Percentiles rank a stretch among this genome's conserved stretches.
These are phyloP conservation scores for Osmoderma eremita DNA, from an alignment of 2,888 invertebrate species.

Conservation along the genomic window DNA sequence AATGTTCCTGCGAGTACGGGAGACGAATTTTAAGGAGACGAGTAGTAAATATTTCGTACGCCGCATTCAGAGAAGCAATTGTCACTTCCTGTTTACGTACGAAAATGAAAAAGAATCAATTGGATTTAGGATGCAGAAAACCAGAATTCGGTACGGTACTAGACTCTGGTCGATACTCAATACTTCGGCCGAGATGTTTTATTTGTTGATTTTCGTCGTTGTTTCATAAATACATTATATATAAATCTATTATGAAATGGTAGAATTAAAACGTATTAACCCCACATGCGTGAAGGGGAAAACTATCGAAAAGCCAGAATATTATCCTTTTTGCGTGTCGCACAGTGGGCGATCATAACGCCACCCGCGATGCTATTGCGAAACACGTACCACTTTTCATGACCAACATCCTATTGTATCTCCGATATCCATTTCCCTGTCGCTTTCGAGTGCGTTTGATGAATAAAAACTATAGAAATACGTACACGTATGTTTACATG, in stretches of 20 bases:
- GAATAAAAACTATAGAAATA: conserved; percentile 48
- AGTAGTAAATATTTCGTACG: conserved; percentile 4
- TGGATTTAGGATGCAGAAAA: not conserved
- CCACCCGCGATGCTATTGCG: conserved; percentile 47
- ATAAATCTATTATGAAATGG: too few species aligned
- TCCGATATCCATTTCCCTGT: conserved; percentile 44
- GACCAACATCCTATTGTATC: conserved; percentile 45
- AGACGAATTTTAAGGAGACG: conserved; percentile 18
- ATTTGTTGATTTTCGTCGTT: too few species aligned
- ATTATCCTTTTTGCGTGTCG: not conserved
- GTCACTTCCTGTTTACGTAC: conserved; percentile 1
- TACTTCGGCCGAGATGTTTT: too few species aligned
- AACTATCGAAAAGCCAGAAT: too few species aligned
- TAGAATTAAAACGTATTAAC: too few species aligned
- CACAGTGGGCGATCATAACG: conserved; percentile 36
- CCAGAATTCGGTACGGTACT: too few species aligned
- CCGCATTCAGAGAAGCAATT: conserved; percentile 6
- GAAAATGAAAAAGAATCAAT: not conserved
- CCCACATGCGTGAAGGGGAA: too few species aligned
- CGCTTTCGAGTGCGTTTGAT: conserved; percentile 23
- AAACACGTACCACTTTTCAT: conserved; percentile 48
- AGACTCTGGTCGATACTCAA: too few species aligned
- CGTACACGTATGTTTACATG: conserved; percentile 49
- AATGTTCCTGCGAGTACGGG: conserved; percentile 4
- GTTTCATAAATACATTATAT: too few species aligned